Percentiles rank a stretch among this genome's conserved stretches.
phyloP scores from a whole-genome alignment of 2,888 invertebrate species.

The Alloplasta piceator region DNA sequence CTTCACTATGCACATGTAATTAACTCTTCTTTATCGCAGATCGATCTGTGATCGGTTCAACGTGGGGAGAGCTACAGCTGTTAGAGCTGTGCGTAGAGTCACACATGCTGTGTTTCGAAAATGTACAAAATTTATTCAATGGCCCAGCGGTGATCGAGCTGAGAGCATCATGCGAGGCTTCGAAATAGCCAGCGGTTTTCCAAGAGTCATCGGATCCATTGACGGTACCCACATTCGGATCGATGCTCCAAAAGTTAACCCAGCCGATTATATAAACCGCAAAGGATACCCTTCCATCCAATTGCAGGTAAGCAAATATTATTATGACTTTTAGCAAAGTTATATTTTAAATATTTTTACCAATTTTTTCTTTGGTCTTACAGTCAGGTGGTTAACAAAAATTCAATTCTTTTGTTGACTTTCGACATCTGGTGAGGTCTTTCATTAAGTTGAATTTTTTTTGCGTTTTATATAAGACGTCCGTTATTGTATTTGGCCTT shows the following conservation, averaged over 20 bases:
- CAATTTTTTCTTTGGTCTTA: no score
- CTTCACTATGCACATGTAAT: no score
- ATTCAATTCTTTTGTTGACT: no score
- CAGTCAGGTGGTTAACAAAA: no score
- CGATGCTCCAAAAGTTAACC: constrained; percentile 39
- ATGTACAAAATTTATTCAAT: constrained; percentile 64
- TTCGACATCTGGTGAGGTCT: no score
- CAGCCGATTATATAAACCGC: constrained; percentile 55
- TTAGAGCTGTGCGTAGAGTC: constrained; percentile 64
- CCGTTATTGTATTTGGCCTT: no score
- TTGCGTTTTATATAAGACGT: no score
- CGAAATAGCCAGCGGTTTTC: constrained; percentile 21
- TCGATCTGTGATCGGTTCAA: constrained; percentile 67
- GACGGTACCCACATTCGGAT: constrained; percentile 69
- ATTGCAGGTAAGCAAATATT: constrained; percentile 61
- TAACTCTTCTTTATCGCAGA: no score
- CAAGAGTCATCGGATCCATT: constrained; percentile 59
- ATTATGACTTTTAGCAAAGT: no score
- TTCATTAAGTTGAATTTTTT: no score
- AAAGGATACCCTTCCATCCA: constrained; percentile 65
- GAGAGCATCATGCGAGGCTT: constrained; percentile 22
- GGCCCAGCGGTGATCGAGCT: no score
- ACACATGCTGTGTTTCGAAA: constrained; percentile 53
- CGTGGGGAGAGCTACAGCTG: constrained; percentile 65
- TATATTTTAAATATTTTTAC: no score